Evolutionary conservation across 2,113 vertebrate species (phyloP).

Genomic region (Lophius piscatorius): DNA sequence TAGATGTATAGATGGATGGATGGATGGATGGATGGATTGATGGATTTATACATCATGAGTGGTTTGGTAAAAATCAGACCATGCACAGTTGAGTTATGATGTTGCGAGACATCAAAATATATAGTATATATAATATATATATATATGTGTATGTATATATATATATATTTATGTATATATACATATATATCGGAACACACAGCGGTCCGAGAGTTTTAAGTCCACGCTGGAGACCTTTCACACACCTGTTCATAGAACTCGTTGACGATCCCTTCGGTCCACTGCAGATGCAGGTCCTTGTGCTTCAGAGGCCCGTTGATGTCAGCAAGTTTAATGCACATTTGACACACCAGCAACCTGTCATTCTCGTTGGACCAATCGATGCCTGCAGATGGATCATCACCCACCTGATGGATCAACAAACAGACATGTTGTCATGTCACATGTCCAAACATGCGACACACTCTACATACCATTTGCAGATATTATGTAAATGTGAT

Average conservation of each 20-base stretch:
- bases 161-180: no score
- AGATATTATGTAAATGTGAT: conserved; percentile 9
- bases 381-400: conserved; percentile 91
- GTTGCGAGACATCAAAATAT: no score
- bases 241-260: conserved; percentile 97
- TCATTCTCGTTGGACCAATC: conserved; percentile 98
- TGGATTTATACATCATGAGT: no score
- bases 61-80: no score
- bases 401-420: conserved; percentile 84
- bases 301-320: conserved; percentile 96
- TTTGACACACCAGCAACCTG: conserved; percentile 95
- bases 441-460: conserved; percentile 1
- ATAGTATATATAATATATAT: no score
- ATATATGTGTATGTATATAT: no score
- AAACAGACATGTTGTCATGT: conserved; percentile 3
- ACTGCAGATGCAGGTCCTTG: conserved; percentile 94
- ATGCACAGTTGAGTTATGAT: no score
- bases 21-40: no score
- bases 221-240: background rate
- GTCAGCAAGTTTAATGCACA: conserved; percentile 98
- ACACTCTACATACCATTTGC: background rate
- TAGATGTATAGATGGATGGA: no score
- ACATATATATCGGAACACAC: no score
- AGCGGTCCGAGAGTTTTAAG: background rate
- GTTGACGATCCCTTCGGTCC: conserved; percentile 98